Conservation (phyloP, 2,797 vertebrate species). For the Aulostomus chinensis region DNA sequence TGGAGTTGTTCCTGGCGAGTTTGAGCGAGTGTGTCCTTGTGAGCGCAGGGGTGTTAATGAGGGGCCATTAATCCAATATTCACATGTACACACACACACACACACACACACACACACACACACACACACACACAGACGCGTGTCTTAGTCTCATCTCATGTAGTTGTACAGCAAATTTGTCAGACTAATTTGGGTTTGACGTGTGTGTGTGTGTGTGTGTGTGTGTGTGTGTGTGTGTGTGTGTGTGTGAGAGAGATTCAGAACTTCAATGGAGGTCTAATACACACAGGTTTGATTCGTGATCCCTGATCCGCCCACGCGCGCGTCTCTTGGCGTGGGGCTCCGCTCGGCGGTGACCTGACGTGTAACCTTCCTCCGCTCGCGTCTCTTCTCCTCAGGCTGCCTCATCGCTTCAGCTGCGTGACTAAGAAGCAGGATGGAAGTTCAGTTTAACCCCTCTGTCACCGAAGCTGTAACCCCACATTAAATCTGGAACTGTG, state of each 20-base stretch:
- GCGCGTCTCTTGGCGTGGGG: no score
- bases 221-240: slow-evolving; percentile 4
- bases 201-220: not conserved
- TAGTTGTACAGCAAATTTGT: not conserved
- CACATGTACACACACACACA: not conserved
- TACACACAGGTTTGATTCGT: slow-evolving; percentile 38
- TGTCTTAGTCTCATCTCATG: not conserved
- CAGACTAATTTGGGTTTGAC: not conserved
- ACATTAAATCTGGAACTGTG: no score
- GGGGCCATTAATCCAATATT: no score
- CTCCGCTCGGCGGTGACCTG: slow-evolving; percentile 18
- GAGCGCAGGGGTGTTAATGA: no score
- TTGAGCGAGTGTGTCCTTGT: not conserved
- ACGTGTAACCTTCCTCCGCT: slow-evolving; percentile 32
- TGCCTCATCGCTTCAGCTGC: no score
- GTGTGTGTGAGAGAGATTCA: not conserved
- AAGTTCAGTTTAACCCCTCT: no score
- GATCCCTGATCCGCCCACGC: slow-evolving; percentile 51
- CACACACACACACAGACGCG: not conserved
- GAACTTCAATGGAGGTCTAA: slow-evolving; percentile 23
- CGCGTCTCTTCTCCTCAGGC: no score
- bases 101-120: not conserved
- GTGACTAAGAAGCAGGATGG: no score
- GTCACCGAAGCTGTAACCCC: no score
- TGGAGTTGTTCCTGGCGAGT: not conserved